Base-by-base conservation (phyloP, 1,140 invertebrate genomes). In the Conus ventricosus region DNA sequence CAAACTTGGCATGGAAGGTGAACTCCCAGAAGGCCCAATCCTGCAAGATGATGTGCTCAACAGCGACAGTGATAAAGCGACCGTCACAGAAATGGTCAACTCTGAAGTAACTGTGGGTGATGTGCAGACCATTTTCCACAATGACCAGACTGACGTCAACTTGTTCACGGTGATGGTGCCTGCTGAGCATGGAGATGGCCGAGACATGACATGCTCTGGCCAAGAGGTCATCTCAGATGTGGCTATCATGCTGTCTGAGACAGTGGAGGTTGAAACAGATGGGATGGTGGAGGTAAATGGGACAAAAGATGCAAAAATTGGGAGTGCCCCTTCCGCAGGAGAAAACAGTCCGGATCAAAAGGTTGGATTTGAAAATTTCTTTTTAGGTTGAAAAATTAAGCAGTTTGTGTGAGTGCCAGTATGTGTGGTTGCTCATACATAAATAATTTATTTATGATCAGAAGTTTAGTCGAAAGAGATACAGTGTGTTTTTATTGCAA, bases 221-320 rank as follows among this genome's bases (percentile, higher is more conserved):
- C n/a, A 80, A 17, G 85, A 87, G 6, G 75, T 87, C 0, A 78
- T 87, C 85, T 87, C 85, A 23, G 85, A 87, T 27, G 23, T 75
- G 51, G 85, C 85, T 23, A 57, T 87, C 54, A 51, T 87, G 51
- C 53, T 78, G 85, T 87, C 85, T 13, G 85, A 87, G 53, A 75
- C 84, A 5, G 71, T 87, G 53, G 85, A 87, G 27, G 75, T 87
- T 11, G 85, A 57, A 23, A 87, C 85, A 57, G 85, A 87, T n/a
- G 85, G 53, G 8, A 78, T 27, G 51, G 54, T 54, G 71, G 54
- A 63, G 54, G 57, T 63, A 3, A 54, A 27, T 20, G 80, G 80
- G 39, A 23, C 4, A 5, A 51, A 54, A 17, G 80, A 23, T 17
- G 27, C 20, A 10, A 51, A 54, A 15, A 5, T 23, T 7, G 4